Evolutionary conservation across 2,888 invertebrate species (phyloP), one percentile per base, ranked within the genome.

Genomic region (Callimorpha dominula): DNA sequence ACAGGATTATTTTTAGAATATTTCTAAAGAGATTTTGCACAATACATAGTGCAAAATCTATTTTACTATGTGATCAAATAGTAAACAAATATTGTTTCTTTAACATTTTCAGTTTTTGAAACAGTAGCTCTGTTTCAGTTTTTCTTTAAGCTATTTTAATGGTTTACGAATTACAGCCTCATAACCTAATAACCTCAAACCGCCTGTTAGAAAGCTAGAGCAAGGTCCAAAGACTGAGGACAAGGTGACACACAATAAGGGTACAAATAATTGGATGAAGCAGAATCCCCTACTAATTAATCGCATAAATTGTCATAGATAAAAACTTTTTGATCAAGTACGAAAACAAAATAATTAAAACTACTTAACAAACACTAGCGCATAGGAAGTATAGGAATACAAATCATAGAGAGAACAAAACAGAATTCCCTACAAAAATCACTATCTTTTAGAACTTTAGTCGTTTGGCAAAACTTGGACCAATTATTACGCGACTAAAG

Each of bases 311-410:
- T 6, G 50, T 42, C 0, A 31, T 31, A 31, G 31, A 31, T 31
- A 31, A 31, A 31, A 79, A 75, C 60, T 71, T 77, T 65, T 20
- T 20, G 7, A 31, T 17, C 40, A 62, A 70, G 71, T 46, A 43
- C 49, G 71, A 65, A 75, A 76, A 81, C 77, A 76, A 71, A 70
- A 73, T 74, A 73, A 81, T 80, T 71, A 78, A 76, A 81, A 76
- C 70, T 73, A 62, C 75, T 81, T 73, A 74, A 57, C 43, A 4
- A 72, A 74, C 70, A 70, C 66, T 78, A 72, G 14, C 31, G n/a
- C 2, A 64, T 14, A 7, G 14, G 20, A 60, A 60, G 14, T 60
- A 68, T 68, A 70, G 5, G 52, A 42, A 66, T 42, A 73, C 57
- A 71, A 63, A 67, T 66, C 42, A 43, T 50, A 60, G 11, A 42